Base-by-base conservation (phyloP, 23 tunicate species). In the Botrylloides violaceus region DNA sequence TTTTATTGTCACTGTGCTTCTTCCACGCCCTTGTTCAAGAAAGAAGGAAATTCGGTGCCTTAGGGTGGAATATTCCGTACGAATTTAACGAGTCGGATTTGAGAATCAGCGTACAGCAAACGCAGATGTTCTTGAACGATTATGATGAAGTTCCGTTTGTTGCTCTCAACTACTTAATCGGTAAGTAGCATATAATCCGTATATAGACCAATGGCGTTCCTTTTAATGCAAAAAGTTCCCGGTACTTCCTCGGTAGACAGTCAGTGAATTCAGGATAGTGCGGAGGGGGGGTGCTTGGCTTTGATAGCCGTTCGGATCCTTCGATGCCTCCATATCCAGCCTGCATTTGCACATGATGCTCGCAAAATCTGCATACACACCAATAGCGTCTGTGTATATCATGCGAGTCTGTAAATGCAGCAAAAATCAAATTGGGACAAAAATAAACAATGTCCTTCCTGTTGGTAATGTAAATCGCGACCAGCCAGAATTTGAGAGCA, bases 11-110 rank as follows among this genome's bases (percentile, higher is more conserved):
- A 9, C 79, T 87, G 49, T 87, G 95, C 59, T 87, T 87, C 66
- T 87, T 87, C 75, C 95, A 87, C 38, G 95, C 95, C 24, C 79
- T 87, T 7, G 86, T 87, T 18, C 95, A 87, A 80, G 95, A 87
- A 59, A 55, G 95, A 35, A 70, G 86, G 29, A 87, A 70, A 32
- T 87, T 87, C 76, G 95, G 95, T 21, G 82, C 95, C 0, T 77
- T 87, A 1, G 95, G 95, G 2, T 87, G 95, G 95, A 87, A 87
- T 43, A 87, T 87, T 37, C 59, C 95, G 34, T 87, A 87, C 73
- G 95, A 84, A 53, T 87, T 87, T 50, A 87, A 87, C 49, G 95
- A 87, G 53, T 87, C 95, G 18, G 95, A 87, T 38, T 80, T 87
- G 12, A 77, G 95, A 28, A 87, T 87, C 49, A 87, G 95, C 47